Conservation (phyloP, 64 coral and sea anemone species). For the Pocillopora damicornis region DNA sequence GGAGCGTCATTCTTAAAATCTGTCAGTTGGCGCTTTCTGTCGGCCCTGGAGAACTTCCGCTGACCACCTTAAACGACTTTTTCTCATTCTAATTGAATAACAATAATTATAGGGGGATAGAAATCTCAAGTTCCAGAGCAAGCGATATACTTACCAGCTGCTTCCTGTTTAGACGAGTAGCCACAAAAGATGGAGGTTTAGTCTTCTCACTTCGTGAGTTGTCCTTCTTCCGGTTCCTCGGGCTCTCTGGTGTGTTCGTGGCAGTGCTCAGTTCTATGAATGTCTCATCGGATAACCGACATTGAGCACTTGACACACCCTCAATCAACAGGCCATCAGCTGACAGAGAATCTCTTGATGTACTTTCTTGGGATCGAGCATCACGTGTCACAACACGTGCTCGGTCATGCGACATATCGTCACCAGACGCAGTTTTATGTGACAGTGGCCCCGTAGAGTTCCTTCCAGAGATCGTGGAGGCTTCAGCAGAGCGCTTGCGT, state of each 20-base stretch:
- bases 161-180: constrained; percentile 54
- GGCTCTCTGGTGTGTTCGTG: not conserved
- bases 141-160: constrained; percentile 39
- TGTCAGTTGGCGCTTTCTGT: too few species aligned
- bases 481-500: not conserved
- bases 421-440: not conserved
- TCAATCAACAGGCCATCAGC: not conserved
- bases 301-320: not conserved
- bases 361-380: not conserved
- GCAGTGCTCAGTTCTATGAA: not conserved
- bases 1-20: too few species aligned
- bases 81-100: too few species aligned
- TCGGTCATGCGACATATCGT: not conserved
- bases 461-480: not conserved
- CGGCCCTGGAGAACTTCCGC: too few species aligned
- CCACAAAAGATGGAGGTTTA: constrained; percentile 57
- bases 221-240: not conserved
- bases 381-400: not conserved
- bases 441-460: not conserved
- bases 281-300: not conserved
- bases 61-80: too few species aligned
- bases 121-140: not conserved
- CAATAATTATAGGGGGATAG: not conserved
- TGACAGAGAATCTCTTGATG: not conserved
- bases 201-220: not conserved